Evolutionary conservation across 2,113 vertebrate genomes (phyloP).

Genomic region (Promerops cafer): DNA sequence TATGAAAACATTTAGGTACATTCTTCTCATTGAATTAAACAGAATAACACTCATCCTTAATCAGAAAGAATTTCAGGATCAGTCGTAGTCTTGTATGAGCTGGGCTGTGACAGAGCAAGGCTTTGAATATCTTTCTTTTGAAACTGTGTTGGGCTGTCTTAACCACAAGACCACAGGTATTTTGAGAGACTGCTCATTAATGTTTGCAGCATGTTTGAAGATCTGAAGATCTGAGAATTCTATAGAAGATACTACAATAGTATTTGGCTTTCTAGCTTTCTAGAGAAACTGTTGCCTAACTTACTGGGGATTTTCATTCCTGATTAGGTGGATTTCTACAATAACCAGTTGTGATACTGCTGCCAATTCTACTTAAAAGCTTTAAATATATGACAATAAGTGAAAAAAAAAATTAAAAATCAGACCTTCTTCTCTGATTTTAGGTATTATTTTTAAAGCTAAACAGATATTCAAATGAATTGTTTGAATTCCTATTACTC

Average conservation of each 20-base stretch:
- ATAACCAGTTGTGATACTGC: neutral
- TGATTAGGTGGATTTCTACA: neutral
- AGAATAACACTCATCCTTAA: neutral
- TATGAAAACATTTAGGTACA: neutral
- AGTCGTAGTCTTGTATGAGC: neutral
- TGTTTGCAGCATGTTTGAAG: neutral
- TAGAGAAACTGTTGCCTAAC: neutral
- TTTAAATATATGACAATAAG: neutral
- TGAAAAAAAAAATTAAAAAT: neutral
- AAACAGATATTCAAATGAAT: neutral
- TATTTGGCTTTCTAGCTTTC: neutral
- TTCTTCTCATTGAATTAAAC: neutral
- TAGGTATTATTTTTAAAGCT: neutral
- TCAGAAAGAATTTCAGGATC: neutral
- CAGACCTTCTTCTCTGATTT: neutral
- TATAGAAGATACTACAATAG: neutral
- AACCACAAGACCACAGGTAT: constrained; percentile 53
- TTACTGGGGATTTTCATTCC: neutral
- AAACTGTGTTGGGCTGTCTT: neutral
- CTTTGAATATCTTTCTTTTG: constrained; percentile 29
- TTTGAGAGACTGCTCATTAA: constrained; percentile 26
- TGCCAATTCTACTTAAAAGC: neutral
- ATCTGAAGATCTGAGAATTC: neutral
- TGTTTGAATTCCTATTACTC: neutral
- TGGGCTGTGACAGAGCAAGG: neutral